Conservation (phyloP, 2,113 vertebrate species). For the Apteryx mantelli region DNA sequence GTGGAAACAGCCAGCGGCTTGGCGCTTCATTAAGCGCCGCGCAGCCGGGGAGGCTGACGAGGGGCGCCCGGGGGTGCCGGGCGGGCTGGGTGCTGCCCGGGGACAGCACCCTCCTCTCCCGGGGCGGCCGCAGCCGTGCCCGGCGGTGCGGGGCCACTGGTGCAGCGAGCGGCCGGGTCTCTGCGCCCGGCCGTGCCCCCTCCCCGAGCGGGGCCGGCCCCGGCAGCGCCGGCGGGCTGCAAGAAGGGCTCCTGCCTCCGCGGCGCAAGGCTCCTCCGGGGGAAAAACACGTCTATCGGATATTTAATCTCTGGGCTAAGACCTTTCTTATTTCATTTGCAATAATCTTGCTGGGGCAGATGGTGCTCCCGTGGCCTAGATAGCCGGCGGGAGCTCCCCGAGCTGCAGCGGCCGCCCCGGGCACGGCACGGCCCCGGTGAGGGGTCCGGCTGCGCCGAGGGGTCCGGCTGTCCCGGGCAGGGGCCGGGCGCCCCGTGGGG, state of each 20-base stretch:
- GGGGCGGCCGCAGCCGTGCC: no score
- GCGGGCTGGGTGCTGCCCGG: no score
- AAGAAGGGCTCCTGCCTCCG: not conserved
- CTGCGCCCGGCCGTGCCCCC: not conserved
- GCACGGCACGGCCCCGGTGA: not conserved
- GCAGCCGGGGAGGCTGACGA: no score
- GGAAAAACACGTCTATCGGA: not conserved
- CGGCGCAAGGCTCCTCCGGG: not conserved
- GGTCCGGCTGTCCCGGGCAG: not conserved
- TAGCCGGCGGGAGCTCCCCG: not conserved
- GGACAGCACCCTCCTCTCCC: not conserved
- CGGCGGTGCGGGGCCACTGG: not conserved
- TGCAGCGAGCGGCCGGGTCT: no score
- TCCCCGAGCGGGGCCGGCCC: no score
- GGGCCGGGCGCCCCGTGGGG: no score
- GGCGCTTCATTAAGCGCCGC: not conserved
- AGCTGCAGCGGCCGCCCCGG: not conserved
- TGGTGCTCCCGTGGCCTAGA: not conserved
- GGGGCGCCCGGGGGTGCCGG: no score
- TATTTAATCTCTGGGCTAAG: not conserved
- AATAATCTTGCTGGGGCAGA: not conserved
- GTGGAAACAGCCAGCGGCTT: not conserved
- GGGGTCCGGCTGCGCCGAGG: no score
- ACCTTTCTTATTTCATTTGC: not conserved
- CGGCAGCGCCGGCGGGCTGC: not conserved